These are phyloP conservation scores for Cololabis saira DNA, from an alignment of 2,113 vertebrate genomes.

Conservation along the genomic window DNA sequence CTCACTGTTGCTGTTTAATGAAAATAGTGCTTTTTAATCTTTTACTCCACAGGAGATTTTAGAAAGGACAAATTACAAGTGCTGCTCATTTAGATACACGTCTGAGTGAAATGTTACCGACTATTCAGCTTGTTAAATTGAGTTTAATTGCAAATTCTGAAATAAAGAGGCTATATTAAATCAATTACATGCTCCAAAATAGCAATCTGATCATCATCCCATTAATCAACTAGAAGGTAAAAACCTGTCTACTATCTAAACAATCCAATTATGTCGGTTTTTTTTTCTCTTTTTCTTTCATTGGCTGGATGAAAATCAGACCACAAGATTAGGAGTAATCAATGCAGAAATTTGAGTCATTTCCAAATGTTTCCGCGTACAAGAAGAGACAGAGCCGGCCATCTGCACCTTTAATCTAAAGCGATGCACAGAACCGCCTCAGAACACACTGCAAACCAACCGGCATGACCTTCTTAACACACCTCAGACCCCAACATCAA, in stretches of 20 bases:
- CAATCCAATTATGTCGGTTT: background rate
- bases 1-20: background rate
- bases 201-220: constrained; percentile 29
- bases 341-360: constrained; percentile 24
- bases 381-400: background rate
- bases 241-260: background rate
- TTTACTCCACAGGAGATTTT: background rate
- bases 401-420: constrained; percentile 6
- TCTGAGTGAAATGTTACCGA: constrained; percentile 51
- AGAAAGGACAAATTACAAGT: background rate
- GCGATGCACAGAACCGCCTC: background rate
- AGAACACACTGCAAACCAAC: constrained; percentile 11
- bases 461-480: constrained; percentile 38
- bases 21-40: background rate
- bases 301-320: constrained; percentile 29
- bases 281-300: background rate
- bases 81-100: background rate
- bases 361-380: background rate
- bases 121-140: constrained; percentile 19
- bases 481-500: constrained; percentile 40
- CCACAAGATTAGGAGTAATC: constrained; percentile 10
- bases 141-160: constrained; percentile 12
- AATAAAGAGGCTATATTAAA: constrained; percentile 2
- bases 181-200: constrained; percentile 20
- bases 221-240: background rate